Percentiles rank a stretch among this genome's conserved stretches.
phyloP scores from a whole-genome alignment of 1,140 invertebrate genomes.

The Diachasmimorpha longicaudata region DNA sequence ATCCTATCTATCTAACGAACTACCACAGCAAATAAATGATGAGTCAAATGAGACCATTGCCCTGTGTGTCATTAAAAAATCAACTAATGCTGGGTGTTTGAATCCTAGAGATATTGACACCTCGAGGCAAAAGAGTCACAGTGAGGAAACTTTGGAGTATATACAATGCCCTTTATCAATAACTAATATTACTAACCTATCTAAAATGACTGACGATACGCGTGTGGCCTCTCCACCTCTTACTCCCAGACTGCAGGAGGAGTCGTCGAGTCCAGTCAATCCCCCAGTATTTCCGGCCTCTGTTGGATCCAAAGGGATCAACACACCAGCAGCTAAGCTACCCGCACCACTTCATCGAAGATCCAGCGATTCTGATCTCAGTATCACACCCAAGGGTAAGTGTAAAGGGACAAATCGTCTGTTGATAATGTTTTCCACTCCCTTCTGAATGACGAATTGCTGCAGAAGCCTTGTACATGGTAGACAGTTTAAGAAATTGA shows the following conservation, averaged over 20 bases:
- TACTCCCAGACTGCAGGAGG: constrained; percentile 52
- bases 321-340: constrained; percentile 64
- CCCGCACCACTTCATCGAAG: constrained; percentile 71
- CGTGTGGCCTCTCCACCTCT: constrained; percentile 57
- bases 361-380: constrained; percentile 92
- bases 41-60: background rate
- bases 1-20: background rate
- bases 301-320: constrained; percentile 47
- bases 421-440: background rate
- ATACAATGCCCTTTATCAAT: constrained; percentile 28
- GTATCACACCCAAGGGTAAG: constrained; percentile 90
- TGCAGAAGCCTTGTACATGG: background rate
- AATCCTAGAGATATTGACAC: constrained; percentile 18
- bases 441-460: constrained; percentile 1
- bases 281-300: constrained; percentile 35
- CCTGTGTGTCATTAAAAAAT: background rate
- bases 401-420: background rate
- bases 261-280: constrained; percentile 42
- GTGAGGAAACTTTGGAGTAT: constrained; percentile 37
- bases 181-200: constrained; percentile 51
- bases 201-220: constrained; percentile 60
- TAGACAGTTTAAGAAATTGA: background rate
- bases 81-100: constrained; percentile 10
- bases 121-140: constrained; percentile 35
- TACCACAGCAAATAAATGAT: background rate